Conservation (phyloP, 2,888 invertebrate genomes). For the Synergus japonicus region DNA sequence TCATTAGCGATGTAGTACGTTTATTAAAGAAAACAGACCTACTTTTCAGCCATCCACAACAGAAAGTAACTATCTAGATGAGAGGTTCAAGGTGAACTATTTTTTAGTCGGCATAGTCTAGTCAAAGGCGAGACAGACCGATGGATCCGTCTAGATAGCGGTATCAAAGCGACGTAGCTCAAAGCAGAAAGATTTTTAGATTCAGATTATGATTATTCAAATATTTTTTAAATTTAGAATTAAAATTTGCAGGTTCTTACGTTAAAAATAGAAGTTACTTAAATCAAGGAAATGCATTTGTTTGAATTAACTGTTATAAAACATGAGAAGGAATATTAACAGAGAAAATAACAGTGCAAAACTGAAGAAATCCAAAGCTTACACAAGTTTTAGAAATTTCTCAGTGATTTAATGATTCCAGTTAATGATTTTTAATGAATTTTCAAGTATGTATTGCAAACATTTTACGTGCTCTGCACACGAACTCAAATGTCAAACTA, state of each 20-base stretch:
- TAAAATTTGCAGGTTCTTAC: neutral
- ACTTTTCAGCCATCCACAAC: neutral
- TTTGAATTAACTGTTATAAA: no score
- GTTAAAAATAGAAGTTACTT: neutral
- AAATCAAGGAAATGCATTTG: no score
- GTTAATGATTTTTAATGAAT: no score
- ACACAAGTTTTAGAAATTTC: no score
- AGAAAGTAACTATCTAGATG: conserved; percentile 18
- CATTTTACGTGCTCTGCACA: no score
- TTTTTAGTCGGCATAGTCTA: conserved; percentile 35
- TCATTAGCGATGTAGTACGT: neutral
- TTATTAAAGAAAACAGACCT: neutral
- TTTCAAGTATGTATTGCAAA: no score
- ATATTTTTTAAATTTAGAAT: neutral
- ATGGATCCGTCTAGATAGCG: conserved; percentile 29
- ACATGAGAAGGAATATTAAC: no score
- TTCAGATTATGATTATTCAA: neutral
- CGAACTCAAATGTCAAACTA: no score
- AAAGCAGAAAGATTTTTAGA: conserved; percentile 5
- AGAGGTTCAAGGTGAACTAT: conserved; percentile 30
- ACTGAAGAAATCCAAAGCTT: no score
- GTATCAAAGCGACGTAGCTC: conserved; percentile 15
- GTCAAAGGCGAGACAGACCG: conserved; percentile 30
- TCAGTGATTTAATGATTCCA: no score
- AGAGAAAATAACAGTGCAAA: no score